These are phyloP conservation scores for Lampropteryx suffumata DNA, from an alignment of 2,888 invertebrate genomes.

Conservation along the genomic window DNA sequence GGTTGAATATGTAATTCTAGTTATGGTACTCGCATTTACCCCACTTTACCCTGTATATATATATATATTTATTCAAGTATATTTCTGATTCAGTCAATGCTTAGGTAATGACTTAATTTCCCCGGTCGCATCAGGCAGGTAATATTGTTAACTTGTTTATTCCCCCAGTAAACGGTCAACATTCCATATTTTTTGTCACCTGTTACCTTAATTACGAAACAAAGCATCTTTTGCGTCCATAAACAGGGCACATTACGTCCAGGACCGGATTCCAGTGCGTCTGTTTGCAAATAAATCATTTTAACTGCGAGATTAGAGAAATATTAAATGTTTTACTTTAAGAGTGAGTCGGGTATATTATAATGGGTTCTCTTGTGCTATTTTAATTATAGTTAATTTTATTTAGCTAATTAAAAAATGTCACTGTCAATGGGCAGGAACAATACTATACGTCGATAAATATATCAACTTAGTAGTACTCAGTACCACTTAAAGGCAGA, in stretches of 20 bases:
- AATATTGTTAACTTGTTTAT: conserved; percentile 11
- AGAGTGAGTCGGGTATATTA: conserved; percentile 10
- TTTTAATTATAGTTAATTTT: too few species aligned
- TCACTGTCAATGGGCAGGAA: too few species aligned
- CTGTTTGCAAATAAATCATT: conserved; percentile 16
- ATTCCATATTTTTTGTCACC: conserved; percentile 32
- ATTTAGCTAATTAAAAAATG: too few species aligned
- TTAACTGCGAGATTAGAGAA: conserved; percentile 1
- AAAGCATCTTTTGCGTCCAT: conserved; percentile 38
- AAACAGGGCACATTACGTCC: conserved; percentile 29
- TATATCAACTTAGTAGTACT: too few species aligned
- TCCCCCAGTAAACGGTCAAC: not conserved
- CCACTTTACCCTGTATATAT: too few species aligned
- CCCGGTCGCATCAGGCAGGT: too few species aligned
- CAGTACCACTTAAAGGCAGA: too few species aligned
- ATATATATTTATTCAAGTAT: too few species aligned
- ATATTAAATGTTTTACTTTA: not conserved
- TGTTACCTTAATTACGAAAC: conserved; percentile 42
- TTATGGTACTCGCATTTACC: too few species aligned
- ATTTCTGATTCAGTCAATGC: not conserved
- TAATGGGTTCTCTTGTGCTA: conserved; percentile 8
- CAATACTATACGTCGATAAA: too few species aligned
- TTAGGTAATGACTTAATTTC: not conserved
- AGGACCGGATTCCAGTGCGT: conserved; percentile 30
- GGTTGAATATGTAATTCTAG: too few species aligned